Conservation (phyloP, 2,888 invertebrate genomes). For the Mayetiola destructor region DNA sequence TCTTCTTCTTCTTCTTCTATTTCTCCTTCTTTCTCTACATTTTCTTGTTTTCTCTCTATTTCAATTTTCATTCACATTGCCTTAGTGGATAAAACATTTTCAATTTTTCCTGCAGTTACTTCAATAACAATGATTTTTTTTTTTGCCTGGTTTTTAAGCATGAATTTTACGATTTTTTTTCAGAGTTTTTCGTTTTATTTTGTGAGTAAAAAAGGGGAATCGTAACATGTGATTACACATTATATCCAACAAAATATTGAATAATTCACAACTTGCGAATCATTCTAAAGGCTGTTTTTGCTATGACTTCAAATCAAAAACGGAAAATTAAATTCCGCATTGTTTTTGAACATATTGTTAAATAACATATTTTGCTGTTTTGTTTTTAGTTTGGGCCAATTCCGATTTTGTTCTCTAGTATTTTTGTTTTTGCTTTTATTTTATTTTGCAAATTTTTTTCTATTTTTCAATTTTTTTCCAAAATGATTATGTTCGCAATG, state of each 20-base stretch:
- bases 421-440: not conserved
- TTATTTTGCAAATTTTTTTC: not conserved
- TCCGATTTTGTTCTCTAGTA: not conserved
- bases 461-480: not conserved
- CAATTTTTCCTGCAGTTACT: not conserved
- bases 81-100: not conserved
- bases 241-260: no score
- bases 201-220: no score
- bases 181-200: not conserved
- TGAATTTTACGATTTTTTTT: not conserved
- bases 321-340: not conserved
- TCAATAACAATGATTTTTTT: not conserved
- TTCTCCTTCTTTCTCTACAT: not conserved
- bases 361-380: not conserved
- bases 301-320: not conserved
- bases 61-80: not conserved
- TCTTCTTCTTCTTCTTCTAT: not conserved
- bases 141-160: not conserved
- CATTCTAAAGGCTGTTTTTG: no score
- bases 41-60: not conserved
- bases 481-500: not conserved
- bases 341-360: not conserved
- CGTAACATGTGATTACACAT: no score
- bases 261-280: no score
- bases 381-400: not conserved